Conservation (phyloP, 2,113 vertebrate genomes). For the Pseudorhombus dupliciocellatus region DNA sequence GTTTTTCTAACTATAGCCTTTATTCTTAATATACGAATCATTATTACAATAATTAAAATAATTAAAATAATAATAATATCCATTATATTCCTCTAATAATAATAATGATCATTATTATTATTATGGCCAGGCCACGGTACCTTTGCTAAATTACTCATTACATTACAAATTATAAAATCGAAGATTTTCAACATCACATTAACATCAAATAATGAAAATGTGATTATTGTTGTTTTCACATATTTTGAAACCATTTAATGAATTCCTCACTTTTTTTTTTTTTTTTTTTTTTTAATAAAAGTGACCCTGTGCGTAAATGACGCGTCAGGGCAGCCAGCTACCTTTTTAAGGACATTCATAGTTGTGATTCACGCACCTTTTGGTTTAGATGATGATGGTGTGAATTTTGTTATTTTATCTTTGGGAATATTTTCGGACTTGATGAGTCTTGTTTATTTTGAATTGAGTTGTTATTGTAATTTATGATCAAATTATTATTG, state of each 20-base stretch:
- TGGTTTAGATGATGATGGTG: background rate
- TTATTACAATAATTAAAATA: conserved; percentile 4
- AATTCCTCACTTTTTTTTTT: background rate
- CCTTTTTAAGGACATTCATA: background rate
- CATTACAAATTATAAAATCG: background rate
- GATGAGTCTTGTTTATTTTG: background rate
- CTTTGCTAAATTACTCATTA: background rate
- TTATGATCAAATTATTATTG: background rate
- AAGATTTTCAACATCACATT: background rate
- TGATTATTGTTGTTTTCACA: background rate
- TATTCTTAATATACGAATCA: conserved; percentile 39
- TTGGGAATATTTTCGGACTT: background rate
- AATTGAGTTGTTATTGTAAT: background rate
- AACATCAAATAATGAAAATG: background rate
- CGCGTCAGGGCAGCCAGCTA: background rate
- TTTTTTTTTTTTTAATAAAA: background rate
- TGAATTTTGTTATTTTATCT: background rate
- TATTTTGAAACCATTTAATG: no score
- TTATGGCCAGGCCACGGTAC: background rate
- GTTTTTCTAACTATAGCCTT: background rate
- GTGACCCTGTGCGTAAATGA: background rate
- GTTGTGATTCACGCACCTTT: background rate
- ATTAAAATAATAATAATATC: conserved; percentile 32
- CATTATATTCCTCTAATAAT: no score
- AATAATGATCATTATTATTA: conserved; percentile 14